A percentile compares a stretch with the other conserved stretches of the same genome.
These are phyloP conservation scores for Lethenteron camtschaticum DNA, from an alignment of 2,113 vertebrate species.

Conservation along the genomic window DNA sequence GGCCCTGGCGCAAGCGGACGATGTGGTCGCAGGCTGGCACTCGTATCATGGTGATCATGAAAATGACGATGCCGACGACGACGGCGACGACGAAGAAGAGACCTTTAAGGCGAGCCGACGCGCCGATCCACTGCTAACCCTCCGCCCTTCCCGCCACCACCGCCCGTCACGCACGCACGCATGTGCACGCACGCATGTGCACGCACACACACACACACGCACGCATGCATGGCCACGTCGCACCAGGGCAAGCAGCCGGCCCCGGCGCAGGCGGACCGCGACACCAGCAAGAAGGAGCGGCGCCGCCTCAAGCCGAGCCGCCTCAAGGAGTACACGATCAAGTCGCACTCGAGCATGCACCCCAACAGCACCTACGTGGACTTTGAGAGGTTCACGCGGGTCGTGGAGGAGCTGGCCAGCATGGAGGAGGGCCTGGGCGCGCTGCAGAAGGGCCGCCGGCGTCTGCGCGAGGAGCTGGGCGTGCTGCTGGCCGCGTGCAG, in stretches of 20 bases:
- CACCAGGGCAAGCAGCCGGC: neutral
- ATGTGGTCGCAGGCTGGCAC: too few species aligned
- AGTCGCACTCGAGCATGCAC: constrained; percentile 96
- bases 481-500: constrained; percentile 69
- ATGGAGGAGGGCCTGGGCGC: constrained; percentile 60
- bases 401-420: constrained; percentile 59
- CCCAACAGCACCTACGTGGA: constrained; percentile 93
- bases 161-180: neutral
- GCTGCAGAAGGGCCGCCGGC: constrained; percentile 52
- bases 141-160: neutral
- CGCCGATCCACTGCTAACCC: neutral
- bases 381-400: constrained; percentile 88
- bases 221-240: neutral
- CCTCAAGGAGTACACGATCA: constrained; percentile 95
- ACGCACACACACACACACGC: neutral
- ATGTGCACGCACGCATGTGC: neutral
- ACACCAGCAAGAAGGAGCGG: constrained; percentile 48
- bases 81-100: too few species aligned
- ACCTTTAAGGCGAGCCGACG: too few species aligned
- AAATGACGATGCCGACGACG: too few species aligned
- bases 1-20: constrained; percentile 19
- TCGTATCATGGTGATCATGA: too few species aligned
- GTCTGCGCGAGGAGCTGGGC: constrained; percentile 58
- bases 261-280: constrained; percentile 31
- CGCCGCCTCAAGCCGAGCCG: constrained; percentile 76